Conservation (phyloP, 2,113 vertebrate genomes). For the Phalacrocorax carbo region DNA sequence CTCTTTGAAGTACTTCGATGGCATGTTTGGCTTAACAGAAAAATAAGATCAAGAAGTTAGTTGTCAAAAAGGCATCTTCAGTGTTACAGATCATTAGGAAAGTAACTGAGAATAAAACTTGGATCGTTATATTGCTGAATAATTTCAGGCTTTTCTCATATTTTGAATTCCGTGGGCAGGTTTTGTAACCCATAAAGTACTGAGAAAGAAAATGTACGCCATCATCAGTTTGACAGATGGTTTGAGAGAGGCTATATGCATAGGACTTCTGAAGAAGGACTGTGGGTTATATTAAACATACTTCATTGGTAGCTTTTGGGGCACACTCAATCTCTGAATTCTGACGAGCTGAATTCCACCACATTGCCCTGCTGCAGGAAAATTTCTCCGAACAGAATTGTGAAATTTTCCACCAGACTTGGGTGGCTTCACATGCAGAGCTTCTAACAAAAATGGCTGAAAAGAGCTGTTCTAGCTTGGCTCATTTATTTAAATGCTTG, state of each 20-base stretch:
- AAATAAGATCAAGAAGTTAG: neutral
- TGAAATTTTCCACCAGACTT: neutral
- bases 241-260: neutral
- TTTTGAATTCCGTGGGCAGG: neutral
- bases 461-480: neutral
- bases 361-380: neutral
- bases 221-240: rapidly evolving
- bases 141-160: neutral
- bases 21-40: neutral
- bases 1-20: neutral
- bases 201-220: neutral
- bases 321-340: neutral
- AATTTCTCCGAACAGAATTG: neutral
- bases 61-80: neutral
- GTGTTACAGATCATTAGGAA: neutral
- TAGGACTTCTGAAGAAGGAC: neutral
- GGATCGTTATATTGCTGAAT: neutral
- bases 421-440: neutral
- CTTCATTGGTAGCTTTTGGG: neutral
- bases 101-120: neutral
- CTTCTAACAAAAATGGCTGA: neutral
- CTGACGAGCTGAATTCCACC: neutral
- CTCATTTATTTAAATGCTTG: neutral
- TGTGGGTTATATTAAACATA: neutral
- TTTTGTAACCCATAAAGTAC: neutral